Conservation (phyloP, 2,888 invertebrate species). For the Drosophila pegasa region DNA sequence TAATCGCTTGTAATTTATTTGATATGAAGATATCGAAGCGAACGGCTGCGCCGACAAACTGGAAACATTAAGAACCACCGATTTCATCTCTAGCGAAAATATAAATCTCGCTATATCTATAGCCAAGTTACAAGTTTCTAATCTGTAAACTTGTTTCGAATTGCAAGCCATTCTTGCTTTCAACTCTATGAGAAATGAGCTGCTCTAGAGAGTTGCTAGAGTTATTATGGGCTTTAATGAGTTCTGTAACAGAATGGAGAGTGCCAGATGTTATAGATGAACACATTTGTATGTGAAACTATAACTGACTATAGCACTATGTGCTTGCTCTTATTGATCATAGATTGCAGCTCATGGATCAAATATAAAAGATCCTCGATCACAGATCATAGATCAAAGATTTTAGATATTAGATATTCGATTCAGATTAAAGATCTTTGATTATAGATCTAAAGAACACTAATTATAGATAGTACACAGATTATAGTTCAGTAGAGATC, state of each 20-base stretch:
- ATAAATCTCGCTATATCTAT: background rate
- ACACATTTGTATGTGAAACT: background rate
- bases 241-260: background rate
- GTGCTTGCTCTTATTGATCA: background rate
- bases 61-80: background rate
- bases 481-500: background rate
- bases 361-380: background rate
- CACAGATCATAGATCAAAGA: background rate
- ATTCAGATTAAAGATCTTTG: background rate
- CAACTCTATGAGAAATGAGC: background rate
- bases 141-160: constrained; percentile 1
- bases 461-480: background rate
- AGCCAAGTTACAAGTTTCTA: constrained; percentile 1
- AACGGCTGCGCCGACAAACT: background rate
- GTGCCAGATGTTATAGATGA: background rate
- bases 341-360: background rate
- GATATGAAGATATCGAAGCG: constrained; percentile 1
- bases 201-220: background rate
- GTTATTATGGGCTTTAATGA: background rate
- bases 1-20: constrained; percentile 7
- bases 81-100: background rate
- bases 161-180: background rate
- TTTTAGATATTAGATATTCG: background rate
- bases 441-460: background rate
- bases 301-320: background rate